These are phyloP conservation scores for Euwallacea similis DNA, from an alignment of 1,140 invertebrate genomes.

Conservation along the genomic window DNA sequence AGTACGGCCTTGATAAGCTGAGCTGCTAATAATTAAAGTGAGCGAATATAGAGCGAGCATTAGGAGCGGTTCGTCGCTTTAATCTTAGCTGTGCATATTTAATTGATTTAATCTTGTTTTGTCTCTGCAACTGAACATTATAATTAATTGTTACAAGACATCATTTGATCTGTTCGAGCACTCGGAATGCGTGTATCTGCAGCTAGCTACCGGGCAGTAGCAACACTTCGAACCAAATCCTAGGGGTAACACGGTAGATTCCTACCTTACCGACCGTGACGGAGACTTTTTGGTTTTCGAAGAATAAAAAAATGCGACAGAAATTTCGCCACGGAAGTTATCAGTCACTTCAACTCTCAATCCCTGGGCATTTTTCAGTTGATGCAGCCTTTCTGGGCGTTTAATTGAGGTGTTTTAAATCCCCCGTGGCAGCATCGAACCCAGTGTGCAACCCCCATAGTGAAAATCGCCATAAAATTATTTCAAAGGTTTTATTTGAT, in stretches of 20 bases:
- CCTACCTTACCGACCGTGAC: background rate
- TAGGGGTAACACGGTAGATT: background rate
- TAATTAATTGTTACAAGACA: no score
- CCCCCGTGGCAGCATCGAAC: constrained; percentile 26
- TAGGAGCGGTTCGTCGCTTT: no score
- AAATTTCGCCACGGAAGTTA: constrained; percentile 51
- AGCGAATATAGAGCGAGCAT: no score
- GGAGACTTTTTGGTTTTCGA: background rate
- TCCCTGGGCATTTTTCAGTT: constrained; percentile 40
- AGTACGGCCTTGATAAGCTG: no score
- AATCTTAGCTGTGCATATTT: no score
- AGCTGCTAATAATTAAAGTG: no score
- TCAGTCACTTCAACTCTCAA: constrained; percentile 52
- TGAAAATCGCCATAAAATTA: constrained; percentile 32
- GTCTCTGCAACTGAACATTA: no score
- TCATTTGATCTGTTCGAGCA: no score
- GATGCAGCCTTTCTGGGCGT: constrained; percentile 12
- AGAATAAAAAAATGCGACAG: constrained; percentile 22
- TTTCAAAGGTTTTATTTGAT: constrained; percentile 52
- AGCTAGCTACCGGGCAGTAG: no score
- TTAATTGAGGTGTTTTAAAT: constrained; percentile 31
- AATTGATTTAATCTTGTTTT: no score
- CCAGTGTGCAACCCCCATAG: background rate
- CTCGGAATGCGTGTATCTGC: no score
- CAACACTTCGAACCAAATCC: no score